phyloP scores from a whole-genome alignment of 2,113 vertebrate species.

The Percopsis transmontana region DNA sequence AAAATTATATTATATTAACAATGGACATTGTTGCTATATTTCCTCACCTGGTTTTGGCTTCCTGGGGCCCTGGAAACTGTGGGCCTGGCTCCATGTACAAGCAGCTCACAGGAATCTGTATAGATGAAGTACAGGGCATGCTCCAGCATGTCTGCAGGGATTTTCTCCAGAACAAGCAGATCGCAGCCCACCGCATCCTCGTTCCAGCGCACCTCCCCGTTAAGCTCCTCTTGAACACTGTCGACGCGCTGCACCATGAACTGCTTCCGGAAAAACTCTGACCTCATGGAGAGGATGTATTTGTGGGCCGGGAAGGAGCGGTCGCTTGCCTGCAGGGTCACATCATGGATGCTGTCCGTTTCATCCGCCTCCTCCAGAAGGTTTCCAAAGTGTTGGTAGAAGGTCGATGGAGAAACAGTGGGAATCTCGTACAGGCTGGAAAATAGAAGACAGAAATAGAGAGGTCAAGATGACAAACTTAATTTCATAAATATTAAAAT shows the following conservation, averaged over 20 bases:
- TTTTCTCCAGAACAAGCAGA: constrained; percentile 87
- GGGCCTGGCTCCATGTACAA: constrained; percentile 85
- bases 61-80: constrained; percentile 61
- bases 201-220: constrained; percentile 76
- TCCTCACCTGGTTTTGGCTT: constrained; percentile 64
- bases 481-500: not conserved
- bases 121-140: constrained; percentile 91
- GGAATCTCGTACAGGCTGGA: constrained; percentile 93
- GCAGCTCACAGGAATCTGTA: constrained; percentile 90
- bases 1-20: too few relatives aligned
- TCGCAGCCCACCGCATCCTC: constrained; percentile 90
- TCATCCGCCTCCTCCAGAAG: constrained; percentile 88
- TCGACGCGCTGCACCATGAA: constrained; percentile 76
- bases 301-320: constrained; percentile 91
- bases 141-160: constrained; percentile 87
- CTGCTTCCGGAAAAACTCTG: constrained; percentile 87
- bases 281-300: constrained; percentile 88
- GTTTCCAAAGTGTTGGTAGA: constrained; percentile 86
- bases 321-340: constrained; percentile 88
- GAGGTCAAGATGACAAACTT: not conserved
- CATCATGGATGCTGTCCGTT: constrained; percentile 93
- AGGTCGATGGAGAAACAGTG: constrained; percentile 84
- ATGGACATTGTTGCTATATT: not conserved
- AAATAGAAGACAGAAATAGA: not conserved
- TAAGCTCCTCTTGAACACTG: constrained; percentile 62